Conservation (phyloP, 2,113 vertebrate species). For the Burhinus bistriatus region DNA sequence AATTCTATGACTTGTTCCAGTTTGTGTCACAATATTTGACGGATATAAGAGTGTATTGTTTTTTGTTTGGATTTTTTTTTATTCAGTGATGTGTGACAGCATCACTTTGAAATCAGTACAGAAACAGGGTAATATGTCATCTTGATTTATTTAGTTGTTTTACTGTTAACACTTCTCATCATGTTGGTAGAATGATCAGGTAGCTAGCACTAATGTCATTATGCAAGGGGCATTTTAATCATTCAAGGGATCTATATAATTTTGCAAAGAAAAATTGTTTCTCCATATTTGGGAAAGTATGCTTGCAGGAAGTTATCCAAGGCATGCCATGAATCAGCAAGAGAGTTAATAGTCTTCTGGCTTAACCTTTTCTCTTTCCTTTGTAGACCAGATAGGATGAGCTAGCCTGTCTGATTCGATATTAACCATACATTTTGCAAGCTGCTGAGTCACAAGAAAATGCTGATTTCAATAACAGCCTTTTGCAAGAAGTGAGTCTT, state of each 20-base stretch:
- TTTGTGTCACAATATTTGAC: slow-evolving; percentile 57
- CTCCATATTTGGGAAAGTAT: not conserved
- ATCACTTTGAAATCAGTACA: not conserved
- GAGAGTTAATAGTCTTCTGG: not conserved
- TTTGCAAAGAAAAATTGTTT: not conserved
- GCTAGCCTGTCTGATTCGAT: not conserved
- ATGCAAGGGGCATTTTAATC: not conserved
- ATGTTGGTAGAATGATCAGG: not conserved
- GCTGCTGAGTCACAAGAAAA: not conserved
- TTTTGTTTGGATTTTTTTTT: slow-evolving; percentile 28
- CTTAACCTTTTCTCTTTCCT: not conserved
- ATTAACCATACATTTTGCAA: not conserved
- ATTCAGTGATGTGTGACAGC: slow-evolving; percentile 16
- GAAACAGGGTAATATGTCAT: not conserved
- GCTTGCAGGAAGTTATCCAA: not conserved
- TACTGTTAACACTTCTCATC: slow-evolving; percentile 19
- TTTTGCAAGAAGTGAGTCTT: not conserved
- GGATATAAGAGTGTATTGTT: not conserved
- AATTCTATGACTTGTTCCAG: slow-evolving; percentile 23
- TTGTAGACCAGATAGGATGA: not conserved
- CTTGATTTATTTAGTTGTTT: slow-evolving; percentile 21
- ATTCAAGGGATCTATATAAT: not conserved
- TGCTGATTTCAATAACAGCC: not conserved
- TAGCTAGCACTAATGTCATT: not conserved
- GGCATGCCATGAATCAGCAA: not conserved